phyloP scores from a whole-genome alignment of 2,888 invertebrate genomes.

The Drosophila kokeensis region DNA sequence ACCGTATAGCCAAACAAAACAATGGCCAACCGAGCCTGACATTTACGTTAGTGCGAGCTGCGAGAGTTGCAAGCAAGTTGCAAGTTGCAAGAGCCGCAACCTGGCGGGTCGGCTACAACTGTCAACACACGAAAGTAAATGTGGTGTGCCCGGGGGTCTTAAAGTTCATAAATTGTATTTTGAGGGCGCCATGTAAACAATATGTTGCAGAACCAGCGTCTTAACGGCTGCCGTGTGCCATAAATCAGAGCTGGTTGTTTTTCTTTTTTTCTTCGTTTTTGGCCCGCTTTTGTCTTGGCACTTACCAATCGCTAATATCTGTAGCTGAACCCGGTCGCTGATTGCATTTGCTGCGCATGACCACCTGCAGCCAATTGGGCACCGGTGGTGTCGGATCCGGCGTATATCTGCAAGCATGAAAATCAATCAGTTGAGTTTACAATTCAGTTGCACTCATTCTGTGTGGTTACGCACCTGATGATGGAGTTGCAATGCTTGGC shows the following conservation, averaged over 20 bases:
- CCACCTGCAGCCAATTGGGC: conserved; percentile 85
- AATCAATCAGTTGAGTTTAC: neutral
- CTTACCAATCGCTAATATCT: conserved; percentile 70
- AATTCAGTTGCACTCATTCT: neutral
- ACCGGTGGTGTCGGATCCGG: conserved; percentile 82
- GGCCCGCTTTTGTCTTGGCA: conserved; percentile 21
- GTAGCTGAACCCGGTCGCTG: conserved; percentile 36
- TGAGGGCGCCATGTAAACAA: conserved; percentile 73
- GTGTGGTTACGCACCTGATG: conserved; percentile 78
- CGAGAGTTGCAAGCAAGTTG: conserved; percentile 21
- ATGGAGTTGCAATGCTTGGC: conserved; percentile 81
- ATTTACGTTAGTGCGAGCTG: conserved; percentile 56
- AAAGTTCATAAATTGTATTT: conserved; percentile 75
- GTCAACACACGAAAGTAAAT: conserved; percentile 79
- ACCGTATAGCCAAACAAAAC: conserved; percentile 21
- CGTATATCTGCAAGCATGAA: conserved; percentile 76
- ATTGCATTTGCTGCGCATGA: conserved; percentile 84
- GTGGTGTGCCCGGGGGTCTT: conserved; percentile 45
- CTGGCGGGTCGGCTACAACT: conserved; percentile 64
- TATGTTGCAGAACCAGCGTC: conserved; percentile 58
- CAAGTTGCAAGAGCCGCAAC: conserved; percentile 31
- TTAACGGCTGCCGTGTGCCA: conserved; percentile 72
- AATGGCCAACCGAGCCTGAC: conserved; percentile 58
- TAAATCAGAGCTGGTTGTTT: conserved; percentile 61
- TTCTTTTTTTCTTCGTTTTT: neutral